Percentiles rank a stretch among this genome's conserved stretches.
phyloP scores from a whole-genome alignment of 2,113 vertebrate genomes.

The Gallinago media region DNA sequence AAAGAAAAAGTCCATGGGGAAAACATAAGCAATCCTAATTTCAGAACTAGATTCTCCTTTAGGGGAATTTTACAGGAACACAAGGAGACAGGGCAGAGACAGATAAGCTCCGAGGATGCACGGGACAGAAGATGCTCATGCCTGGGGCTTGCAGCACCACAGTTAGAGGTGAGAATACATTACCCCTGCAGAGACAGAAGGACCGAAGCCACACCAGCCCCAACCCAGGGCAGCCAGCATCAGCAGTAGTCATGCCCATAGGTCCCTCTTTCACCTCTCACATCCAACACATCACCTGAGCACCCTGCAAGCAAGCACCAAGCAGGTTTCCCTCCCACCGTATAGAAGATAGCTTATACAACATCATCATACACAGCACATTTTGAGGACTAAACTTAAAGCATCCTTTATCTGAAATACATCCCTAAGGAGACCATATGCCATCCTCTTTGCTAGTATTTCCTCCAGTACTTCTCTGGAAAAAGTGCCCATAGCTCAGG shows the following conservation, averaged over 20 bases:
- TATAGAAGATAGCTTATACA: not conserved
- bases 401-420: not conserved
- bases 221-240: not conserved
- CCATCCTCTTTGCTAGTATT: not conserved
- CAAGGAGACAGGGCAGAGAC: not conserved
- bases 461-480: not conserved
- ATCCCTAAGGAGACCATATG: not conserved
- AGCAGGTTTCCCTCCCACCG: not conserved
- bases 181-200: not conserved
- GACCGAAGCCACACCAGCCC: not conserved
- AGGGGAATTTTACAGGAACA: not conserved
- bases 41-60: not conserved
- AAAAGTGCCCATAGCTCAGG: not conserved
- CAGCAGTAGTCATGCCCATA: not conserved
- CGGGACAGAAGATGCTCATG: not conserved
- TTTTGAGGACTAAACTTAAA: not conserved
- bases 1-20: not conserved
- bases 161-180: not conserved
- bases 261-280: not conserved
- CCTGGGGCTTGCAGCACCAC: not conserved
- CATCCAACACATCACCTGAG: accelerated
- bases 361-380: not conserved
- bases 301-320: not conserved
- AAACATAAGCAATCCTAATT: not conserved
- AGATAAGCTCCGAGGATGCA: not conserved